Evolutionary conservation across 2,797 vertebrate genomes (phyloP).

Genomic region (Scolopax bukidnonensis): DNA sequence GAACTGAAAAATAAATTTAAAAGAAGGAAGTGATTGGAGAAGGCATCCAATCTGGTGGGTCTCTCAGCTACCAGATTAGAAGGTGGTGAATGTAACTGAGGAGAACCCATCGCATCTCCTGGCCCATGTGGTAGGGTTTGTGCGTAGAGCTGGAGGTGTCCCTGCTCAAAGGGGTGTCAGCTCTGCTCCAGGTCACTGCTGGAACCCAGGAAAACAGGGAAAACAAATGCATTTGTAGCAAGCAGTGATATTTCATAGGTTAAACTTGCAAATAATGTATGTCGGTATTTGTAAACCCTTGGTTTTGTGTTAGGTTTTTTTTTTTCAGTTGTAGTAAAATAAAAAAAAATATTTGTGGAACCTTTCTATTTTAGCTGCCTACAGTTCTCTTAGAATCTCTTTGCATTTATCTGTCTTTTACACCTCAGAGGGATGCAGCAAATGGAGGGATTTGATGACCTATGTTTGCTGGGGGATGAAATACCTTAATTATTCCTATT

Average conservation of each 20-base stretch:
- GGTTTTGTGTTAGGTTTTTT: no score
- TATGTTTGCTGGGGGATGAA: not conserved
- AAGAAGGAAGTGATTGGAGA: not conserved
- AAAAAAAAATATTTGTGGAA: not conserved
- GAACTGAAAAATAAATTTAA: not conserved
- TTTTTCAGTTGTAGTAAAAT: not conserved
- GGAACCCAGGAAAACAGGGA: not conserved
- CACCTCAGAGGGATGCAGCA: accelerated
- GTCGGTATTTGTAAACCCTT: not conserved
- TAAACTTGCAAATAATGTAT: not conserved
- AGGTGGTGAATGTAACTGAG: no score
- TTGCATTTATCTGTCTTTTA: not conserved
- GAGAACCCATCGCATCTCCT: not conserved
- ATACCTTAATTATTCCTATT: not conserved
- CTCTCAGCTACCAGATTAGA: not conserved
- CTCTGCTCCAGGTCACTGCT: not conserved
- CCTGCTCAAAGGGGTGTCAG: accelerated
- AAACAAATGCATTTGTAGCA: not conserved
- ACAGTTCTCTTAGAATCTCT: not conserved
- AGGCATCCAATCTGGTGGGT: not conserved
- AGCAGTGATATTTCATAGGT: not conserved
- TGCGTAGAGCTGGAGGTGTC: accelerated
- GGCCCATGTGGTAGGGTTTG: accelerated
- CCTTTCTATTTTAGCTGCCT: not conserved
- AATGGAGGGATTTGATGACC: not conserved